Evolutionary conservation across 2,797 vertebrate species (phyloP).

Genomic region (Gadopsis bispinosus): DNA sequence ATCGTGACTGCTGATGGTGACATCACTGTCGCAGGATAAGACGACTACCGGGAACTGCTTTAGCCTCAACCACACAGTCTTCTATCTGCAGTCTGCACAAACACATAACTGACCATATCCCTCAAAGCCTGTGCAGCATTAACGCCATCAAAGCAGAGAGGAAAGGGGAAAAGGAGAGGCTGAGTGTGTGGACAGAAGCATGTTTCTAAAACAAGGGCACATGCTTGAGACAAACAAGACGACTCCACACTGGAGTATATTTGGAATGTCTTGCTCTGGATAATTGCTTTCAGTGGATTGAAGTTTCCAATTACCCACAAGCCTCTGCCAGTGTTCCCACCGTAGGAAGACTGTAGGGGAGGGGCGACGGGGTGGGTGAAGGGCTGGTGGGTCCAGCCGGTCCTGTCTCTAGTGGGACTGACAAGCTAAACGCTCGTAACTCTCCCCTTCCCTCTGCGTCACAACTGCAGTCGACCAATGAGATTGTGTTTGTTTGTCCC

Average conservation of each 20-base stretch:
- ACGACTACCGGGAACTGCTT: conserved; percentile 67
- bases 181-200: conserved; percentile 36
- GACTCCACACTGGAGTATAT: conserved; percentile 72
- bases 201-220: conserved; percentile 60
- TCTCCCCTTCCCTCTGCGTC: conserved; percentile 67
- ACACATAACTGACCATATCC: conserved; percentile 34
- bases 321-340: conserved; percentile 73
- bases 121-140: conserved; percentile 46
- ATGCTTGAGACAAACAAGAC: conserved; percentile 65
- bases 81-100: conserved; percentile 36
- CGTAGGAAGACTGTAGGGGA: conserved; percentile 59
- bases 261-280: conserved; percentile 79
- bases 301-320: conserved; percentile 82
- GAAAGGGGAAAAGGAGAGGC: conserved; percentile 26
- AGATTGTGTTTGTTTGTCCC: conserved; percentile 73
- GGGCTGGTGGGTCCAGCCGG: conserved; percentile 73
- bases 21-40: conserved; percentile 73
- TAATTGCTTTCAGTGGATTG: conserved; percentile 84
- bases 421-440: conserved; percentile 64
- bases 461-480: conserved; percentile 66
- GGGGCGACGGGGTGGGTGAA: conserved; percentile 49
- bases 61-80: conserved; percentile 46
- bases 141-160: conserved; percentile 45
- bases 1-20: conserved; percentile 70
- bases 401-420: conserved; percentile 68